These are phyloP conservation scores for Pseudomugil gertrudae DNA, from an alignment of 2,797 vertebrate genomes.

Conservation along the genomic window DNA sequence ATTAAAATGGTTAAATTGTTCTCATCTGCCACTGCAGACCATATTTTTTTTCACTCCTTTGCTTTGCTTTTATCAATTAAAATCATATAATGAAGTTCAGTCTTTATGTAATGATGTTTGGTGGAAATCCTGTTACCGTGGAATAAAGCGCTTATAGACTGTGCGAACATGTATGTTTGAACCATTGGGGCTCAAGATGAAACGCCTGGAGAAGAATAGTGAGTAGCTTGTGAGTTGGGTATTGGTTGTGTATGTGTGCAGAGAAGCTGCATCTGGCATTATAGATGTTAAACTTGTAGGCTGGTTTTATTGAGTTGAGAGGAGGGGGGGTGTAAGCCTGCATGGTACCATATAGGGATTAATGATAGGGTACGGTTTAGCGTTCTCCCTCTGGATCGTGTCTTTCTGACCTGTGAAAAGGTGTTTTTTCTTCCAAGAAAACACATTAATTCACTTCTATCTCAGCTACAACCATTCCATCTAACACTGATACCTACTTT, in stretches of 20 bases:
- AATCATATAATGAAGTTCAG: constrained; percentile 70
- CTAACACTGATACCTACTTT: neutral
- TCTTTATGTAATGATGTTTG: constrained; percentile 65
- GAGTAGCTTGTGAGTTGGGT: constrained; percentile 32
- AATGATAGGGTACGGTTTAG: constrained; percentile 17
- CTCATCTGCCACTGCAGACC: constrained; percentile 49
- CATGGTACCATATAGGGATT: constrained; percentile 18
- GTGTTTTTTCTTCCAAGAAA: constrained; percentile 7
- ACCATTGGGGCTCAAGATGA: constrained; percentile 62
- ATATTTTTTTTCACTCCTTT: constrained; percentile 48
- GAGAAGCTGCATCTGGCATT: constrained; percentile 39
- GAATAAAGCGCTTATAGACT: constrained; percentile 65
- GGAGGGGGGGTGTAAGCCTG: constrained; percentile 14
- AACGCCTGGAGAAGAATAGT: constrained; percentile 47
- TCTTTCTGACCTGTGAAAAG: constrained; percentile 45
- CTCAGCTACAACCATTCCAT: neutral
- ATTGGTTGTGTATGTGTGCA: constrained; percentile 36
- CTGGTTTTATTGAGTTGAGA: constrained; percentile 32
- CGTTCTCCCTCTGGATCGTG: constrained; percentile 30
- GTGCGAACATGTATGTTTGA: constrained; percentile 46
- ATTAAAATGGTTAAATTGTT: constrained; percentile 75
- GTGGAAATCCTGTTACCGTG: constrained; percentile 75
- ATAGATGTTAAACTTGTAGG: constrained; percentile 44
- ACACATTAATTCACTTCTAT: neutral
- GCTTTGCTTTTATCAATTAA: constrained; percentile 72